Conservation (phyloP, 1,140 invertebrate genomes). For the Heterodera schachtii region DNA sequence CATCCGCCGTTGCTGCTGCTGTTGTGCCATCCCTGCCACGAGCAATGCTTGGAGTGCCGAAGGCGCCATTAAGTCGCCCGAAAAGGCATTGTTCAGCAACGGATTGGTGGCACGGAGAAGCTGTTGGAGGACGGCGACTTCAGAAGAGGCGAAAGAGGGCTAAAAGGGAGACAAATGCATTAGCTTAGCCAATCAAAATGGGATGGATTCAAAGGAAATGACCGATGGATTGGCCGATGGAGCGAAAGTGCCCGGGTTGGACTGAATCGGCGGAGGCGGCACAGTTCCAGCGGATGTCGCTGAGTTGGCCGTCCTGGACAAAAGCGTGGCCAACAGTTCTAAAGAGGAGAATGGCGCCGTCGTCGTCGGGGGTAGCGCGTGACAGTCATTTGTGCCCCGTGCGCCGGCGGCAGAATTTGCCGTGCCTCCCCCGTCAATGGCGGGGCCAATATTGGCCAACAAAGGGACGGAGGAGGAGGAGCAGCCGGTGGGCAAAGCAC, state of each 20-base stretch:
- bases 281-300: background rate
- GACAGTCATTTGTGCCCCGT: background rate
- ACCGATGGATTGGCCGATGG: too few species aligned
- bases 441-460: background rate
- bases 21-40: background rate
- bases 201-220: too few species aligned
- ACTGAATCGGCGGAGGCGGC: background rate
- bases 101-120: constrained; percentile 14
- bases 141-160: background rate
- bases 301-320: background rate
- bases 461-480: background rate
- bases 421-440: too few species aligned
- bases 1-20: background rate
- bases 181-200: background rate
- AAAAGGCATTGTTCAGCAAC: background rate
- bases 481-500: background rate
- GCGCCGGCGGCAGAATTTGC: background rate
- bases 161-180: background rate
- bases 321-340: background rate
- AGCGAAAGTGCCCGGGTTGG: background rate
- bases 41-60: background rate
- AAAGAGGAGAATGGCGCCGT: background rate
- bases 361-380: background rate
- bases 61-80: background rate
- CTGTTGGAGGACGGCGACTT: background rate